phyloP scores from a whole-genome alignment of 1,140 invertebrate species.

The Calliphora vicina region DNA sequence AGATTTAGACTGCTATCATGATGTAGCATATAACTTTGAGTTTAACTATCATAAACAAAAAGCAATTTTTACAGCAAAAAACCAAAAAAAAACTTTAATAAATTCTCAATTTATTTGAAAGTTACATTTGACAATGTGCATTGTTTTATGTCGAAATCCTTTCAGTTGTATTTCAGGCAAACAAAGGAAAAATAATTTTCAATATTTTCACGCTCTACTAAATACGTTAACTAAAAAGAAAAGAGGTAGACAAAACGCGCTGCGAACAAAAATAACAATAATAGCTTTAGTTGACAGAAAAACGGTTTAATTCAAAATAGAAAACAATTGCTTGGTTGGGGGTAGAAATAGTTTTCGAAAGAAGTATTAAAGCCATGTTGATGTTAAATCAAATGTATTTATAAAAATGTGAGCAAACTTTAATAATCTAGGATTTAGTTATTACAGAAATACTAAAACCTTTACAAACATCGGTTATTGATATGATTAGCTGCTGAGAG shows the following conservation, averaged over 20 bases:
- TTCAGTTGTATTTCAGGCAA: background rate
- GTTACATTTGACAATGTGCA: background rate
- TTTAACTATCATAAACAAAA: no score
- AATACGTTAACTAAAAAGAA: conserved; percentile 23
- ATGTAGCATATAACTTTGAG: no score
- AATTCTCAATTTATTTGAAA: background rate
- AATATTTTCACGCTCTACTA: conserved; percentile 17
- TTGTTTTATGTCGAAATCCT: background rate
- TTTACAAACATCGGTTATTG: no score
- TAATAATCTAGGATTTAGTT: no score
- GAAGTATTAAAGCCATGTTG: no score
- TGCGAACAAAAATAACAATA: background rate
- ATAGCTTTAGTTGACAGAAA: background rate
- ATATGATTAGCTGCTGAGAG: no score
- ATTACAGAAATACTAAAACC: no score
- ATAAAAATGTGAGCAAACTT: no score
- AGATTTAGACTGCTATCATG: no score
- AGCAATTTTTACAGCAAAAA: no score
- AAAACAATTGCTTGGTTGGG: background rate
- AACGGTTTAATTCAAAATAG: background rate
- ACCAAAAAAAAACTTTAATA: no score
- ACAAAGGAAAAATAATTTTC: conserved; percentile 21
- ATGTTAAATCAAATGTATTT: no score
- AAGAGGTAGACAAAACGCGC: background rate
- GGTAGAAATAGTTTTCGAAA: background rate